These are phyloP conservation scores for Drosophila ironensis DNA, from an alignment of 1,140 invertebrate genomes.

Conservation along the genomic window DNA sequence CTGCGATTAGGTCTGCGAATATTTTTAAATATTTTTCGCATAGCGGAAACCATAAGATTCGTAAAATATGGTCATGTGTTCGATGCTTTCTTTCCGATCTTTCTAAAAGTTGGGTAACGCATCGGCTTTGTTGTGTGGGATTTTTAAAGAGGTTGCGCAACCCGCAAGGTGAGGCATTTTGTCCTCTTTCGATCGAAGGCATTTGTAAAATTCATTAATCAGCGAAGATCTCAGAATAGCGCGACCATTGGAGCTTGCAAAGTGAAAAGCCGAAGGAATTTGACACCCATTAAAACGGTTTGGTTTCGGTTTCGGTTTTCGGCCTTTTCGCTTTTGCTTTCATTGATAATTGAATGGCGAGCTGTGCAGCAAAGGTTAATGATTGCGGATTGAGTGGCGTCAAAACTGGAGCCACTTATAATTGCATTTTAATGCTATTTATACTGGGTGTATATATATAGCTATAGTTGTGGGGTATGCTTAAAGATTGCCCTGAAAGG, in stretches of 20 bases:
- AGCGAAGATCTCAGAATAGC: constrained; percentile 46
- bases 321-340: constrained; percentile 48
- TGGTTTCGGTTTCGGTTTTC: constrained; percentile 30
- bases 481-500: neutral
- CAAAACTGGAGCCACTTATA: constrained; percentile 31
- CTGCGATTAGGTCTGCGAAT: constrained; percentile 24
- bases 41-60: constrained; percentile 28
- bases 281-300: constrained; percentile 63
- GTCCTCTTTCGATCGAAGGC: constrained; percentile 4
- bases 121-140: constrained; percentile 29
- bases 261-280: constrained; percentile 65
- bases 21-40: constrained; percentile 45
- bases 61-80: constrained; percentile 16
- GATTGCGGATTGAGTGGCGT: constrained; percentile 12
- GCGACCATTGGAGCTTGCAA: constrained; percentile 25
- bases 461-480: neutral
- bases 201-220: constrained; percentile 57
- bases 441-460: constrained; percentile 33
- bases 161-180: constrained; percentile 30
- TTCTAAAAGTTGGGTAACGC: constrained; percentile 42
- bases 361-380: constrained; percentile 30
- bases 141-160: constrained; percentile 57
- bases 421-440: constrained; percentile 71
- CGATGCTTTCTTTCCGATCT: constrained; percentile 56
- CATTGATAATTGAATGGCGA: constrained; percentile 61